Percentiles rank a stretch among this genome's conserved stretches.
Evolutionary conservation across 2,797 vertebrate species (phyloP).

Genomic region (Rhynchotus rufescens): DNA sequence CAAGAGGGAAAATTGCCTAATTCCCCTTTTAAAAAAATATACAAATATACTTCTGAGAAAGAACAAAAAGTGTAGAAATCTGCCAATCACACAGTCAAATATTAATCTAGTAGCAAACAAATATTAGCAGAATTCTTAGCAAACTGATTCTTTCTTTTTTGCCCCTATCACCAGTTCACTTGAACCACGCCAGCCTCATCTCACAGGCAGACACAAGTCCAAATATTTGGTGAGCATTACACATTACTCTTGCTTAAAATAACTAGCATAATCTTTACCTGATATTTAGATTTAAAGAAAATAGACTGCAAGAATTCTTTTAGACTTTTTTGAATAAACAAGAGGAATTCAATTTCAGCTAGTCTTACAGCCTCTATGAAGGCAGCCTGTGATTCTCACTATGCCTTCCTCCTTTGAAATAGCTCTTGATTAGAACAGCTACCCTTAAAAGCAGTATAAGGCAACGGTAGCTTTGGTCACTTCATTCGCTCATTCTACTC

Average conservation of each 20-base stretch:
- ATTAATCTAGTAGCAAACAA: conserved; percentile 4
- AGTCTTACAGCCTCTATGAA: background rate
- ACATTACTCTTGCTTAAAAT: background rate
- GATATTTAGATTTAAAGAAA: background rate
- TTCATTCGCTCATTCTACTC: background rate
- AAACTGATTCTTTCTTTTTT: background rate
- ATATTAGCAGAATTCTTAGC: conserved; percentile 11
- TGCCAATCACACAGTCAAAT: background rate
- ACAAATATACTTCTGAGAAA: background rate
- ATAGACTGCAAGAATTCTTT: background rate
- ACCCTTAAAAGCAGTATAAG: background rate
- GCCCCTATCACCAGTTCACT: background rate
- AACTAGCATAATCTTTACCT: background rate
- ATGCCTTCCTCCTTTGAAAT: background rate
- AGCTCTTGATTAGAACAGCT: background rate
- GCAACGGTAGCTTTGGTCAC: background rate
- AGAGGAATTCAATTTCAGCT: background rate
- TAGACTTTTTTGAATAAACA: background rate
- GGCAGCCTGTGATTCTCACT: background rate
- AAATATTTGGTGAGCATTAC: conserved; percentile 6
- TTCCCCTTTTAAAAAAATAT: background rate
- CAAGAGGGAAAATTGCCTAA: background rate
- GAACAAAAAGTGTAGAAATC: background rate
- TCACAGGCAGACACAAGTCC: background rate
- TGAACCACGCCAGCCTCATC: background rate